Base-by-base conservation (phyloP, 2,797 vertebrate genomes). In the Sphenodon punctatus region DNA sequence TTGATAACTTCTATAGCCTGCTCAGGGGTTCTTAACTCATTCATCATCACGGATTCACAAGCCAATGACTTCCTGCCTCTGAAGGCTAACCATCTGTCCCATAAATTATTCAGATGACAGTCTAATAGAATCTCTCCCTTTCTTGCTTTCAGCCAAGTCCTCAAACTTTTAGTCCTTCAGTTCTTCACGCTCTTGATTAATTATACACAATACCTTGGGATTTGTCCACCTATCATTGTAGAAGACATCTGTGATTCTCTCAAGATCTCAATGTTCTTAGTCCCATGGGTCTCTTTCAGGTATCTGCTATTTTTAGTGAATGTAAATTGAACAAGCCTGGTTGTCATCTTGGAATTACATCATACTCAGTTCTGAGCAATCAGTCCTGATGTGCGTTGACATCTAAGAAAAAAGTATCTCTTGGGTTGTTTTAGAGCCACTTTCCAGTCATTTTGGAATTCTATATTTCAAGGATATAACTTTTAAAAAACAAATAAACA, bases 241-340 rank as follows among this genome's bases (percentile, higher is more conserved):
- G 43, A 84, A 67, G 4, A 79, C 2, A 77, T 69, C 41, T 69
- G 36, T 8, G 1, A 22, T 83, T 67, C 19, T 14, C 55, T 38
- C 4, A 2, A 73, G 75, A 75, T 63, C 1, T 68, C 17, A 6
- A 22, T 10, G 32, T 19, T 74, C 16, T 75, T 78, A 2, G 3
- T 4, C 0, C 60, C 17, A 39, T 32, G 12, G 38, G 13, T 42
- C 7, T 70, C 15, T 9, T 56, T 2, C 6, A 0, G 4, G 1
- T 1, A 6, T 15, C n/a, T 2, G 6, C n/a, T 22, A 0, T n/a
- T 61, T 64, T 11, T 12, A 66, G 64, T 16, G 2, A 2, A 2
- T 73, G 81, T 70, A 55, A 1, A 8, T 22, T 51, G 6, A 69
- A n/a, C 32, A 74, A 55, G 63, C 39, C 15, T 51, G 53, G 4